Conservation (phyloP, 2,888 invertebrate genomes). For the Hypomecis punctinalis region DNA sequence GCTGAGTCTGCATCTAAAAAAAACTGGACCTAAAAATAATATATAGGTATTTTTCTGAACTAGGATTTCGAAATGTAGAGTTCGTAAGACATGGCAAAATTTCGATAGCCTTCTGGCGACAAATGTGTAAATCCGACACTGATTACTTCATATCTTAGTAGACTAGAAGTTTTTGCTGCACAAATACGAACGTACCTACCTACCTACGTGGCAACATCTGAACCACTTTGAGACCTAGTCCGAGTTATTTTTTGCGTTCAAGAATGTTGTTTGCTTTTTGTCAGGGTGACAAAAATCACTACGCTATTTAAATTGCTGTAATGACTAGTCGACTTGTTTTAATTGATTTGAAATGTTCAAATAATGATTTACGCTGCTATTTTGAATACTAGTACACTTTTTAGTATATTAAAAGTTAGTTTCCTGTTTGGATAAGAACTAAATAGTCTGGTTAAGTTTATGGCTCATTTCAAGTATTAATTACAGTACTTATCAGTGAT, state of each 20-base stretch:
- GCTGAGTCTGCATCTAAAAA: too few relatives aligned
- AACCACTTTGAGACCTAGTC: slow-evolving; percentile 23
- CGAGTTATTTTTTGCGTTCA: slow-evolving; percentile 28
- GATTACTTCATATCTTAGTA: not conserved
- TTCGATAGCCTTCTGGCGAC: too few relatives aligned
- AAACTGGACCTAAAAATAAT: too few relatives aligned
- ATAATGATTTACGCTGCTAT: slow-evolving; percentile 17
- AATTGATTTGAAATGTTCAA: slow-evolving; percentile 29
- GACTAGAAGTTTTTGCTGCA: slow-evolving; percentile 1
- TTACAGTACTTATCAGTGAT: too few relatives aligned
- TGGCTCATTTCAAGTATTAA: not conserved
- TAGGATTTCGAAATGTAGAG: too few relatives aligned
- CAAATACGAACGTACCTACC: not conserved
- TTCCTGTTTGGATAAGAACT: slow-evolving; percentile 14
- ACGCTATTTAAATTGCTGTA: slow-evolving; percentile 25
- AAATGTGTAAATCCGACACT: too few relatives aligned
- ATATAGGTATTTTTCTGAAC: too few relatives aligned
- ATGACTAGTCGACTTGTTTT: slow-evolving; percentile 31
- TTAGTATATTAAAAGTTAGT: slow-evolving; percentile 26
- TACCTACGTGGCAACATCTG: slow-evolving; percentile 1
- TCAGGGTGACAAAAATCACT: slow-evolving; percentile 21
- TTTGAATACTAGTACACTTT: slow-evolving; percentile 15
- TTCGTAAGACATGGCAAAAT: too few relatives aligned
- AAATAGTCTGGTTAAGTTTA: not conserved
- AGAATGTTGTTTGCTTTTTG: slow-evolving; percentile 33